These are phyloP conservation scores for Orussus abietinus DNA, from an alignment of 1,140 invertebrate species.

Conservation along the genomic window DNA sequence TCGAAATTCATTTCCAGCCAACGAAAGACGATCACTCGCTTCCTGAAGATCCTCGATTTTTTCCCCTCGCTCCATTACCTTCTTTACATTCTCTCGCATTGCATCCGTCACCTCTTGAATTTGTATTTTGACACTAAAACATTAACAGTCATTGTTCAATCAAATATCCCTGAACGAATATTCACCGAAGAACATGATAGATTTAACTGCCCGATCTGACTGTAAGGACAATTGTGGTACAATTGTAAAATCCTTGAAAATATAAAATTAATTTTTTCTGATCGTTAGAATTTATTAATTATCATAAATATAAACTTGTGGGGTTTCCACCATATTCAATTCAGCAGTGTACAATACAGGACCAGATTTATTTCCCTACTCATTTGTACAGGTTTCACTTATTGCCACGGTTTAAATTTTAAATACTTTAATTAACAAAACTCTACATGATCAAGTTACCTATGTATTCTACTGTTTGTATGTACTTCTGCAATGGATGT, in stretches of 20 bases:
- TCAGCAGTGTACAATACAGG: too few species aligned
- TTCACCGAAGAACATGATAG: too few species aligned
- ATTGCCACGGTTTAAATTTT: too few species aligned
- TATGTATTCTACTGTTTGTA: slow-evolving; percentile 38
- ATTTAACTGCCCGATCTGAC: too few species aligned
- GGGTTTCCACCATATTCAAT: too few species aligned
- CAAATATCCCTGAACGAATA: too few species aligned
- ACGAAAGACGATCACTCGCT: slow-evolving; percentile 52
- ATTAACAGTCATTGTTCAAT: background rate
- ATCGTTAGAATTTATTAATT: background rate
- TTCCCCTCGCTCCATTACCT: slow-evolving; percentile 57
- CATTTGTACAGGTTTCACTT: too few species aligned
- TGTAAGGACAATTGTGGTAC: too few species aligned
- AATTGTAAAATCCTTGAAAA: slow-evolving; percentile 8
- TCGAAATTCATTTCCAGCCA: slow-evolving; percentile 54
- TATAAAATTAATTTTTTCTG: background rate
- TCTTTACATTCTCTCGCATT: slow-evolving; percentile 58
- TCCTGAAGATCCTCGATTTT: slow-evolving; percentile 56
- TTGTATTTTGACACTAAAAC: slow-evolving; percentile 54
- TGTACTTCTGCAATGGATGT: slow-evolving; percentile 31
- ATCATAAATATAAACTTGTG: too few species aligned
- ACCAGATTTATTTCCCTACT: too few species aligned
- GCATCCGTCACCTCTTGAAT: slow-evolving; percentile 58
- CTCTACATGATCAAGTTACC: too few species aligned
- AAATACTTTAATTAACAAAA: too few species aligned